Conservation (phyloP, 1,140 invertebrate genomes). For the Psilanteris sp. region DNA sequence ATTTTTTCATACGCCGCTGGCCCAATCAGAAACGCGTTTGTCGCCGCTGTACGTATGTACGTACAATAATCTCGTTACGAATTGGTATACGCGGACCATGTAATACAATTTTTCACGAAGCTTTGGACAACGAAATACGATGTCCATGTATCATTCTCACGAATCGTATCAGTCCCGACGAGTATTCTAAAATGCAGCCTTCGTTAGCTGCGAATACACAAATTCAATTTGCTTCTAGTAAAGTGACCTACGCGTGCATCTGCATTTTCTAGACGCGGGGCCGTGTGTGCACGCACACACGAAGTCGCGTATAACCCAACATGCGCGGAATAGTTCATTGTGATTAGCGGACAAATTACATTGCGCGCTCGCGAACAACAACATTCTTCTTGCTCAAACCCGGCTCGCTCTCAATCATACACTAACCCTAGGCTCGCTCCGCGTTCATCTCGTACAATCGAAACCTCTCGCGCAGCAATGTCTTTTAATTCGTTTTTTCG, state of each 20-base stretch:
- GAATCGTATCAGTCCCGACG: conserved; percentile 60
- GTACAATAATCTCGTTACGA: conserved; percentile 65
- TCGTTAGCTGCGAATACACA: conserved; percentile 62
- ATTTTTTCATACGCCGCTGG: conserved; percentile 64
- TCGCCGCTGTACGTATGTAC: conserved; percentile 52
- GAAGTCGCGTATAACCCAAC: not conserved
- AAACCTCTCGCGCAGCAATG: not conserved
- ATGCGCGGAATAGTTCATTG: conserved; percentile 53
- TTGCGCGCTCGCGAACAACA: conserved; percentile 23
- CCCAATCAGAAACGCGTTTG: conserved; percentile 66
- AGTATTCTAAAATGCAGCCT: conserved; percentile 64
- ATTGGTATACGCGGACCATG: conserved; percentile 60
- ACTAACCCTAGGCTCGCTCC: conserved; percentile 23
- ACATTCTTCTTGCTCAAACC: conserved; percentile 40
- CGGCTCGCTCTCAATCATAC: conserved; percentile 46
- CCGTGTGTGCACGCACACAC: conserved; percentile 2
- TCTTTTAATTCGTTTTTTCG: conserved; percentile 17
- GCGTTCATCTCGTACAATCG: not conserved
- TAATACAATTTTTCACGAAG: conserved; percentile 66
- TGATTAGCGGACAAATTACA: conserved; percentile 59
- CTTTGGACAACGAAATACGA: conserved; percentile 66
- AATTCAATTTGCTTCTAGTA: conserved; percentile 63
- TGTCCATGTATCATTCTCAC: conserved; percentile 64
- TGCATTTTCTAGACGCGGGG: conserved; percentile 54
- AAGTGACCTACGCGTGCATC: conserved; percentile 54